These are phyloP conservation scores for Homarus gammarus DNA, from an alignment of 2,888 invertebrate species.

Conservation along the genomic window DNA sequence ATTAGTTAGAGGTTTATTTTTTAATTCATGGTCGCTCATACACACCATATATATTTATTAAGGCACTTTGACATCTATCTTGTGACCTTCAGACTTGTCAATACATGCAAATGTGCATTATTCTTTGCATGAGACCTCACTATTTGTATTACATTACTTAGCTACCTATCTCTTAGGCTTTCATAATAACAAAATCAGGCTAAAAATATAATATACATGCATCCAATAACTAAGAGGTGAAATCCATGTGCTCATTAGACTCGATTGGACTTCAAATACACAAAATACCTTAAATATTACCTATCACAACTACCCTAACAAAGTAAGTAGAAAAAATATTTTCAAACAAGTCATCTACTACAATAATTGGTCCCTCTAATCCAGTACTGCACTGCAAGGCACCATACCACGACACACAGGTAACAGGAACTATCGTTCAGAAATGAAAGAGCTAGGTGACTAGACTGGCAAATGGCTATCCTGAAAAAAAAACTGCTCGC, in stretches of 20 bases:
- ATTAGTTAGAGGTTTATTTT: neutral
- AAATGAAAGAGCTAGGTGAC: constrained; percentile 34
- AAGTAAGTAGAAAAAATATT: constrained; percentile 65
- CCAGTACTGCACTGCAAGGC: constrained; percentile 36
- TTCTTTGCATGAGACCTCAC: no score
- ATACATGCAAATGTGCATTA: neutral
- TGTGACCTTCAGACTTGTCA: no score
- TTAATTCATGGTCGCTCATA: neutral
- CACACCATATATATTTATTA: constrained; percentile 14
- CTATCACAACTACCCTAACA: constrained; percentile 46
- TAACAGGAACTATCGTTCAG: constrained; percentile 28
- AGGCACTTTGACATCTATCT: neutral
- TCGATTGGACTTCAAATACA: constrained; percentile 8
- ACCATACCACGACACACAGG: neutral
- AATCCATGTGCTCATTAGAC: neutral
- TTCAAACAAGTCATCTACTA: constrained; percentile 8
- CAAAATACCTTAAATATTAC: neutral
- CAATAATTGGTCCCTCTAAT: constrained; percentile 37
- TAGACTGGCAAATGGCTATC: constrained; percentile 48
- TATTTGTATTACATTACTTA: no score
- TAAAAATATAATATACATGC: constrained; percentile 69
- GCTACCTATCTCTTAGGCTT: no score
- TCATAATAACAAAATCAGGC: constrained; percentile 26
- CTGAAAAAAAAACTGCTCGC: neutral
- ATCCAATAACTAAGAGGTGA: constrained; percentile 48